phyloP scores from a whole-genome alignment of 2,888 invertebrate genomes.

The Alviniconcha strummeri region DNA sequence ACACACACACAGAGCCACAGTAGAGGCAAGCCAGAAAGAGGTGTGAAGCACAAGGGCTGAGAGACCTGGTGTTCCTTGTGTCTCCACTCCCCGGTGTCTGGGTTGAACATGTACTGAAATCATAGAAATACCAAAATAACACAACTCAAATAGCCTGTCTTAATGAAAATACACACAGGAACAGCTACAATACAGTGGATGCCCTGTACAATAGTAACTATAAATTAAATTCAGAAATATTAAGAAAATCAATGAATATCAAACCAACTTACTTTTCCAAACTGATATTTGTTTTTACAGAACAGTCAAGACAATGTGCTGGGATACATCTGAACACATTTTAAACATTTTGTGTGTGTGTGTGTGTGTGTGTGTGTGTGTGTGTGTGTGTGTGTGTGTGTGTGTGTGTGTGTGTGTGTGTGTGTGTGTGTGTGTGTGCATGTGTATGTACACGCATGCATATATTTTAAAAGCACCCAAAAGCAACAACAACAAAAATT shows the following conservation, averaged over 20 bases:
- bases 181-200: too few species aligned
- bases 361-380: neutral
- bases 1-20: neutral
- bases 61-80: constrained; percentile 82
- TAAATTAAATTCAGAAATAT: too few species aligned
- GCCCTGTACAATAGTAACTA: too few species aligned
- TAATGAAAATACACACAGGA: too few species aligned
- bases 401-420: neutral
- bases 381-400: neutral
- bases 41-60: neutral
- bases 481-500: neutral
- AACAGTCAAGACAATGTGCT: too few species aligned
- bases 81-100: constrained; percentile 92
- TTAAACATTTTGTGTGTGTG: neutral
- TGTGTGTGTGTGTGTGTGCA: neutral
- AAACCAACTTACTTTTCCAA: too few species aligned
- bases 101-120: constrained; percentile 87
- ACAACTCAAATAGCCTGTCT: too few species aligned
- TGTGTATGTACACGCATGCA: too few species aligned
- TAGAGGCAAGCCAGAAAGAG: too few species aligned
- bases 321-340: neutral
- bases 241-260: too few species aligned
- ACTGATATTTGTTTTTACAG: too few species aligned
- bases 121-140: constrained; percentile 14
- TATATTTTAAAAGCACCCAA: neutral